These are phyloP conservation scores for Caradrina kadenii DNA, from an alignment of 2,888 invertebrate species.

Conservation along the genomic window DNA sequence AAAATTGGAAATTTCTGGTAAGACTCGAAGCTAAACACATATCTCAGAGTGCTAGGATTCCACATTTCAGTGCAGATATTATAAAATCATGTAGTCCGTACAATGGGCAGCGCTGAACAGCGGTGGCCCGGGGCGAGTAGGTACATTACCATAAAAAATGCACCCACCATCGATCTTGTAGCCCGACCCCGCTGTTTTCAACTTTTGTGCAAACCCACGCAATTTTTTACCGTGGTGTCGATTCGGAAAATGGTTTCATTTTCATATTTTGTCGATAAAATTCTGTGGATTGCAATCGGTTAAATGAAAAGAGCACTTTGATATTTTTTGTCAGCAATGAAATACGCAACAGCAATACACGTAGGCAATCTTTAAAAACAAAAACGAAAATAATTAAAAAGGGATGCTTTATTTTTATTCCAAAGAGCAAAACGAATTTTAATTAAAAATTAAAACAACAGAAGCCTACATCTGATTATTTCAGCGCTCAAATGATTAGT, in stretches of 20 bases:
- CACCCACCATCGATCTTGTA: conserved; percentile 60
- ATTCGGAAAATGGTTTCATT: conserved; percentile 43
- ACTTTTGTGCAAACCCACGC: conserved; percentile 51
- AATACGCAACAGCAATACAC: no score
- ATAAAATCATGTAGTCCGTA: conserved; percentile 36
- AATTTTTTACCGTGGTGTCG: conserved; percentile 44
- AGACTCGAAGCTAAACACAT: background rate
- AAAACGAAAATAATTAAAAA: no score
- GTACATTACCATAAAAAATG: conserved; percentile 66
- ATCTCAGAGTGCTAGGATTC: conserved; percentile 24
- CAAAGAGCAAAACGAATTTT: no score
- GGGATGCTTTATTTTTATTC: no score
- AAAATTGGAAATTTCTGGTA: background rate
- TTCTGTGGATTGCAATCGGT: background rate
- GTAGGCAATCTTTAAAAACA: no score
- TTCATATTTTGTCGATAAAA: conserved; percentile 36
- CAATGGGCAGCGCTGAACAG: conserved; percentile 41
- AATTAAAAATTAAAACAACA: no score
- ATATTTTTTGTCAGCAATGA: no score
- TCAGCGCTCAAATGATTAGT: conserved; percentile 16
- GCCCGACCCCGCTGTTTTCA: conserved; percentile 50
- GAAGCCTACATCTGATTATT: background rate
- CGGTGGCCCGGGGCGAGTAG: conserved; percentile 46
- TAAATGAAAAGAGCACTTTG: no score
- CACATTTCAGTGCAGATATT: conserved; percentile 31